Evolutionary conservation across 2,113 vertebrate species (phyloP).

Genomic region (Pseudopipra pipra): DNA sequence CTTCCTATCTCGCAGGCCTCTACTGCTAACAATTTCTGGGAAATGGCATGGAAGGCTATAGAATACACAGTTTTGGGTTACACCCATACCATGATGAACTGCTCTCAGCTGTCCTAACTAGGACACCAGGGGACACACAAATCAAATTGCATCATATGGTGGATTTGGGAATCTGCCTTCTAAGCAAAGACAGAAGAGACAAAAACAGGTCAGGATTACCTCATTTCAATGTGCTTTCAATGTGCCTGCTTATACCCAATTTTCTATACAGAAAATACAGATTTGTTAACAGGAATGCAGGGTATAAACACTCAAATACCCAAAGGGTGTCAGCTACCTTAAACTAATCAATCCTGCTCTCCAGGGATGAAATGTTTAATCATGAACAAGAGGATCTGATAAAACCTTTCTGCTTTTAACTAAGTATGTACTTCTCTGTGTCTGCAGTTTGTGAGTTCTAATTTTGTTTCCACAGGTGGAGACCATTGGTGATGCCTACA

Average conservation of each 20-base stretch:
- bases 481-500: slow-evolving; percentile 97
- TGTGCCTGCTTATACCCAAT: not conserved
- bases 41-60: no score
- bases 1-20: no score
- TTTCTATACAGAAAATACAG: not conserved
- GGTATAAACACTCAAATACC: not conserved
- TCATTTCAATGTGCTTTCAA: not conserved
- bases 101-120: no score
- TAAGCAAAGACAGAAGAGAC: not conserved
- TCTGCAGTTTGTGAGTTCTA: not conserved
- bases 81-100: no score
- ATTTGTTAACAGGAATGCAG: not conserved
- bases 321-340: not conserved
- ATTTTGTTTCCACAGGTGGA: slow-evolving; percentile 83
- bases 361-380: not conserved
- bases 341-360: not conserved
- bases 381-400: not conserved
- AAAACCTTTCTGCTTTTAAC: not conserved
- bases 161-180: not conserved
- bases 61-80: no score
- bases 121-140: not conserved
- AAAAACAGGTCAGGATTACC: not conserved
- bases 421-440: not conserved
- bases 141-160: not conserved
- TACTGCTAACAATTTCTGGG: no score